Conservation (phyloP, 92 coral and sea anemone species). For the Ricordea florida region DNA sequence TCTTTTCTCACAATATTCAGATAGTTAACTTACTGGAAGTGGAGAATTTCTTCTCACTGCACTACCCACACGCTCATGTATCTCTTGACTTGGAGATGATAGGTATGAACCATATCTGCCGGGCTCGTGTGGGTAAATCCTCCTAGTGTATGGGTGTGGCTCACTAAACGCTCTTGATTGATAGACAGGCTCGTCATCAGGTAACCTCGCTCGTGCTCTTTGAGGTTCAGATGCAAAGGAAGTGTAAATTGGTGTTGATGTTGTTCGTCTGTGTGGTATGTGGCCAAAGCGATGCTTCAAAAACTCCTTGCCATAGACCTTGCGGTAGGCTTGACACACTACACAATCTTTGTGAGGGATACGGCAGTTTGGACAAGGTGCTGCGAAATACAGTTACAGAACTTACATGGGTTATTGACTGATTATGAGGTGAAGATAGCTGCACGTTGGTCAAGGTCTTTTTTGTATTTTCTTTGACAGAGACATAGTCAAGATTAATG, state of each 20-base stretch:
- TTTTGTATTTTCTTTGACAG: no score
- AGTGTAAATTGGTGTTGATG: slow-evolving; percentile 76
- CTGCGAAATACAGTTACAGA: slow-evolving; percentile 3
- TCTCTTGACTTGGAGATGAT: slow-evolving; percentile 67
- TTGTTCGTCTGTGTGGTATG: slow-evolving; percentile 62
- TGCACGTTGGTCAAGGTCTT: no score
- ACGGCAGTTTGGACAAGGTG: slow-evolving; percentile 89
- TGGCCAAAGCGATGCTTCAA: slow-evolving; percentile 83
- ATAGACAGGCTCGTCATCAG: slow-evolving; percentile 76
- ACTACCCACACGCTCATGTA: slow-evolving; percentile 81
- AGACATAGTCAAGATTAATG: background rate
- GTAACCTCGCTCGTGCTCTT: slow-evolving; percentile 40
- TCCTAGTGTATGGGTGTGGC: slow-evolving; percentile 72
- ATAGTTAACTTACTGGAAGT: slow-evolving; percentile 43
- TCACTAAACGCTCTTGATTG: slow-evolving; percentile 93
- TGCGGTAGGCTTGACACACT: slow-evolving; percentile 94
- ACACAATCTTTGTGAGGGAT: slow-evolving; percentile 94
- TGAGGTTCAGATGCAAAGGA: slow-evolving; percentile 79
- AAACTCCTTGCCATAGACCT: slow-evolving; percentile 93
- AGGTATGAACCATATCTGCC: slow-evolving; percentile 58
- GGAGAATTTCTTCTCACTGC: slow-evolving; percentile 47
- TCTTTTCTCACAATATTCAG: no score
- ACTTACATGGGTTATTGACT: no score
- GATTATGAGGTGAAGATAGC: no score
- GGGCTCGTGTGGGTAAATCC: slow-evolving; percentile 52